These are phyloP conservation scores for Glareola pratincola DNA, from an alignment of 2,113 vertebrate genomes.

Conservation along the genomic window DNA sequence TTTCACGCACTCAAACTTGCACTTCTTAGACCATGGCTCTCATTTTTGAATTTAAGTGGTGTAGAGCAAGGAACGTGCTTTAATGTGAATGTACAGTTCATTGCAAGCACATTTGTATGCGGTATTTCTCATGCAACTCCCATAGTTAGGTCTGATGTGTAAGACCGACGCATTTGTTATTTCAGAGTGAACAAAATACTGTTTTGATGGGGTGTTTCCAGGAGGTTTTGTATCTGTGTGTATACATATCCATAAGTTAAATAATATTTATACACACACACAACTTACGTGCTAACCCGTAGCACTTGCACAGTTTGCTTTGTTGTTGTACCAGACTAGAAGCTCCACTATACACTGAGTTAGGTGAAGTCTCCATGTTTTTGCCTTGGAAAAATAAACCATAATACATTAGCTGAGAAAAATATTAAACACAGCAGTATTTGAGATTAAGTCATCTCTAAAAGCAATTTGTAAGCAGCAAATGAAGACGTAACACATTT, in stretches of 20 bases:
- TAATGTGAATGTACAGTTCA: accelerated
- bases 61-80: background rate
- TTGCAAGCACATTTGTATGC: background rate
- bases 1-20: background rate
- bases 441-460: background rate
- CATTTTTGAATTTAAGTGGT: background rate
- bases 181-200: background rate
- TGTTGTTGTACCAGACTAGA: background rate
- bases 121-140: background rate
- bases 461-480: background rate
- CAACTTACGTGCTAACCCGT: accelerated
- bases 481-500: background rate
- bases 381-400: background rate
- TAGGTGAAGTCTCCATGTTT: background rate
- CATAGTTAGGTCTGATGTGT: too few relatives aligned
- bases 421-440: background rate
- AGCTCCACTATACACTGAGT: background rate
- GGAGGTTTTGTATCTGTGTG: background rate
- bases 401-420: background rate
- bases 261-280: background rate
- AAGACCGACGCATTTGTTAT: accelerated
- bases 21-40: background rate
- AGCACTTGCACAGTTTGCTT: background rate
- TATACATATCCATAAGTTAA: background rate
- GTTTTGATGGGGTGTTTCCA: background rate